Conservation (phyloP, 2,888 invertebrate species). For the Conistra vaccinii region DNA sequence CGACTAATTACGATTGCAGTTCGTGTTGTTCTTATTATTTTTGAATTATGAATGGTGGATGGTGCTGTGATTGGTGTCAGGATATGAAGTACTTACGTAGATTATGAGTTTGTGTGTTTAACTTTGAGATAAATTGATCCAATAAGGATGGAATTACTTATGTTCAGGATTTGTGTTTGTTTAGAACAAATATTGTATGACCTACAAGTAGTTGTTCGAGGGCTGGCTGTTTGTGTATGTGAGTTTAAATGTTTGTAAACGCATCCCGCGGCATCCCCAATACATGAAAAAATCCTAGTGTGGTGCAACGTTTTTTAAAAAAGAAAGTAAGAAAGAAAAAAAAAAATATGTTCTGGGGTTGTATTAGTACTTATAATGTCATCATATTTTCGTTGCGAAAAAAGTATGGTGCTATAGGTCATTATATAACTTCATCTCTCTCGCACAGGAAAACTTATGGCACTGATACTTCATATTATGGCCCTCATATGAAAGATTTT, state of each 20-base stretch:
- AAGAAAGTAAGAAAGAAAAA: no score
- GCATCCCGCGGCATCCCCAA: no score
- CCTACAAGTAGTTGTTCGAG: no score
- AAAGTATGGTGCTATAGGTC: no score
- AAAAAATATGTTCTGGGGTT: not conserved
- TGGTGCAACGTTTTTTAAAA: no score
- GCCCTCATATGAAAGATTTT: not conserved
- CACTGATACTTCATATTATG: not conserved
- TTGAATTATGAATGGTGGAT: slow-evolving; percentile 63
- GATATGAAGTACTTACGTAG: slow-evolving; percentile 21
- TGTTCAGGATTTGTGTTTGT: no score
- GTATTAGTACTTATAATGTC: not conserved
- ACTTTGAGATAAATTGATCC: slow-evolving; percentile 1
- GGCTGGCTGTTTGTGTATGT: no score
- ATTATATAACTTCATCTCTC: not conserved
- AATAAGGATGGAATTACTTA: not conserved
- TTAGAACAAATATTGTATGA: no score
- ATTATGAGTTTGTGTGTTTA: not conserved
- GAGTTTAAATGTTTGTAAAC: no score
- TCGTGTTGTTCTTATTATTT: slow-evolving; percentile 62
- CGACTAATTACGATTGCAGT: slow-evolving; percentile 71
- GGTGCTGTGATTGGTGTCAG: slow-evolving; percentile 48
- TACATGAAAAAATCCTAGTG: no score
- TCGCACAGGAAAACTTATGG: not conserved
- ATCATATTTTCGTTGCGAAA: not conserved